phyloP scores from a whole-genome alignment of 2,113 vertebrate species.

The Scytalopus superciliaris region DNA sequence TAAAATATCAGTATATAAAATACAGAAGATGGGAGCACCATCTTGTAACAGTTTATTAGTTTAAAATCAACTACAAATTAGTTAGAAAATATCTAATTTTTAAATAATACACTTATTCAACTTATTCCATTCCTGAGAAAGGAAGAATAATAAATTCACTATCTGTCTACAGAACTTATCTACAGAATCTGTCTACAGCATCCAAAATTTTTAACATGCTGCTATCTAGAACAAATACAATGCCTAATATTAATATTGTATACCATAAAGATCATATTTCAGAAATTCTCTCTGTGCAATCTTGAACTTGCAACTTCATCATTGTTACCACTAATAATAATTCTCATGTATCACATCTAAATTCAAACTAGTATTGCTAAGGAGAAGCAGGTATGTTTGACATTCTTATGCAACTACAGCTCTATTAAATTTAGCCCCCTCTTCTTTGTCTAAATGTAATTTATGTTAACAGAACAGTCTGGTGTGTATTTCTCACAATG shows the following conservation, averaged over 20 bases:
- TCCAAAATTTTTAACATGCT: neutral
- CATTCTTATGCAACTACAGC: neutral
- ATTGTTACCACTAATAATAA: accelerated
- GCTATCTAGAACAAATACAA: neutral
- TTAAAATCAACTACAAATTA: neutral
- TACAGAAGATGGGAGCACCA: neutral
- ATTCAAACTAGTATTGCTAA: neutral
- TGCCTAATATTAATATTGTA: neutral
- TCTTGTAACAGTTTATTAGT: neutral
- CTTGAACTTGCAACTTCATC: neutral
- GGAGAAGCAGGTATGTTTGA: neutral
- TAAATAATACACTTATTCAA: neutral
- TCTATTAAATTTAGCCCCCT: neutral
- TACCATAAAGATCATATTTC: neutral
- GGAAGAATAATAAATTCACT: neutral
- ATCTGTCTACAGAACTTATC: neutral
- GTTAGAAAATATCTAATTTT: neutral
- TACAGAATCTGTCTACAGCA: neutral
- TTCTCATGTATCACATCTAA: neutral
- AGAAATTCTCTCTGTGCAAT: neutral
- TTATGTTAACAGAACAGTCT: neutral
- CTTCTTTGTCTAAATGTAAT: neutral
- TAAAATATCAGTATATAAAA: neutral
- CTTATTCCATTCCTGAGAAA: neutral
- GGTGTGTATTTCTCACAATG: neutral